A percentile compares a stretch with the other conserved stretches of the same genome.
These are phyloP conservation scores for Salarias fasciatus DNA, from an alignment of 2,797 vertebrate genomes.

Conservation along the genomic window DNA sequence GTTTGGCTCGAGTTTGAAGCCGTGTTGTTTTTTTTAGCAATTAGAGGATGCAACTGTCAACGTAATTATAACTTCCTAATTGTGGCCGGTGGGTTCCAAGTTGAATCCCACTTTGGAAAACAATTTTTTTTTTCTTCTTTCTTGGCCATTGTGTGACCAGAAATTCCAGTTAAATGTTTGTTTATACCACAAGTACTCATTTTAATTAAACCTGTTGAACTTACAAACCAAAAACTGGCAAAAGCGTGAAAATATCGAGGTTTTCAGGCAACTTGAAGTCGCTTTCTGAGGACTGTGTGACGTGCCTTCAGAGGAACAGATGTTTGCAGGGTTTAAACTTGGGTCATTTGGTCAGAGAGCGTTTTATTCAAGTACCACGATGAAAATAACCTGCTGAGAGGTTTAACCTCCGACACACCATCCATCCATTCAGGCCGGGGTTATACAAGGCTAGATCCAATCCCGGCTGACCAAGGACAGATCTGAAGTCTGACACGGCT, in stretches of 20 bases:
- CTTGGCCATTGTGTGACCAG: conserved; percentile 6
- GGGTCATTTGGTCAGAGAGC: neutral
- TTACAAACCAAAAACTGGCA: neutral
- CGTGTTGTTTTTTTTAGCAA: conserved; percentile 52
- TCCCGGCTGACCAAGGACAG: neutral
- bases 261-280: neutral
- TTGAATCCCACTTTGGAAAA: conserved; percentile 47
- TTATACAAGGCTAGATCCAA: too few relatives aligned
- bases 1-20: conserved; percentile 45
- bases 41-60: conserved; percentile 58
- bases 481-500: neutral
- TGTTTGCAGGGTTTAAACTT: conserved; percentile 25
- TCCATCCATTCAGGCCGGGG: neutral
- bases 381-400: neutral
- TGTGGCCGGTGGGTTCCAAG: conserved; percentile 30
- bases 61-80: conserved; percentile 68
- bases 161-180: conserved; percentile 37
- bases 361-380: neutral
- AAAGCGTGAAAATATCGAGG: neutral
- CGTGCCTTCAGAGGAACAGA: conserved; percentile 1
- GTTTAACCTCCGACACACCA: neutral
- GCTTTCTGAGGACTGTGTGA: neutral
- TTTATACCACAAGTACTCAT: conserved; percentile 17
- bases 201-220: conserved; percentile 38
- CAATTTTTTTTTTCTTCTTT: conserved; percentile 12